Conservation (phyloP, 2,113 vertebrate genomes). For the Trogon surrucura region DNA sequence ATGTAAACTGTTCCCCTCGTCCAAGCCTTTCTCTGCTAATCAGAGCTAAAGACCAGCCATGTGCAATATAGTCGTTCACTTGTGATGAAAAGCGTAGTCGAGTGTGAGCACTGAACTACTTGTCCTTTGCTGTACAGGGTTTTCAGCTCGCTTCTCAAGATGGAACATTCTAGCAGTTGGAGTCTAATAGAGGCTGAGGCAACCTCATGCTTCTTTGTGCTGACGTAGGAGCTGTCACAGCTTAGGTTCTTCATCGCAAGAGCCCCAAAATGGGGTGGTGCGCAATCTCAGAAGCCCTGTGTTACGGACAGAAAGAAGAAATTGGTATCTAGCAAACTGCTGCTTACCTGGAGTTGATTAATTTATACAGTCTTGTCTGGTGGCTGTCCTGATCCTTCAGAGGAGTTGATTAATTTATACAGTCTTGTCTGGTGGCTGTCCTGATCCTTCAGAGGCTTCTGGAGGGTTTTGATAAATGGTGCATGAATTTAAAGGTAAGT, state of each 20-base stretch:
- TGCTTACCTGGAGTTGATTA: not conserved
- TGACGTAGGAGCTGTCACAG: not conserved
- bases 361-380: not conserved
- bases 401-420: not conserved
- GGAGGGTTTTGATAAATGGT: not conserved
- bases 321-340: accelerated
- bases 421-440: not conserved
- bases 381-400: not conserved
- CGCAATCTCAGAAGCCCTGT: not conserved
- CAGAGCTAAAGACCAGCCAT: not conserved
- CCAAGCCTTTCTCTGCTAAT: not conserved
- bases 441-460: not conserved
- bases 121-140: not conserved
- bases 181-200: not conserved
- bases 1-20: not conserved
- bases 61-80: not conserved
- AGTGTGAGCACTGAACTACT: not conserved
- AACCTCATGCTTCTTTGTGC: not conserved
- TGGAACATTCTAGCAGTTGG: not conserved
- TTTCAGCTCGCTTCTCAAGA: not conserved
- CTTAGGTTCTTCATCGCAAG: not conserved
- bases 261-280: not conserved
- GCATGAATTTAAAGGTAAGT: not conserved
- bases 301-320: not conserved
- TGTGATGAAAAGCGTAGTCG: not conserved